Conservation (phyloP, 2,888 invertebrate genomes). For the Drosophila acutilabella region DNA sequence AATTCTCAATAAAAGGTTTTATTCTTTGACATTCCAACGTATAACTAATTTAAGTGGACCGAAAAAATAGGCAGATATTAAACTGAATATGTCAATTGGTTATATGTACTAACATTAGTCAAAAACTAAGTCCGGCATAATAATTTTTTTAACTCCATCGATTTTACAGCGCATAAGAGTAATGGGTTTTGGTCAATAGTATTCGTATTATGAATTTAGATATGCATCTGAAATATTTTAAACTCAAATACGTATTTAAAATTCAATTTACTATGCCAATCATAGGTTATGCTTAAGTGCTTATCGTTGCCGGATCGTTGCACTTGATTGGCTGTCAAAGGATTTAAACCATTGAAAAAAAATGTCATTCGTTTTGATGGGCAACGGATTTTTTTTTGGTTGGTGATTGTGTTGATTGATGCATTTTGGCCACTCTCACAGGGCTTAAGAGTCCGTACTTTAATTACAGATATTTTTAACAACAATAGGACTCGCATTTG, state of each 20-base stretch:
- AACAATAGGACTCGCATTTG: constrained; percentile 45
- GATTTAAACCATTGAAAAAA: constrained; percentile 23
- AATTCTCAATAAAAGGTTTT: no score
- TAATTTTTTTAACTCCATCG: background rate
- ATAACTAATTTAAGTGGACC: no score
- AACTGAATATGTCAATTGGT: no score
- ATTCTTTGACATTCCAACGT: no score
- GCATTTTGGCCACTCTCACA: constrained; percentile 39
- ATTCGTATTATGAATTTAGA: background rate
- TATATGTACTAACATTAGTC: no score
- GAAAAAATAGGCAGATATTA: no score
- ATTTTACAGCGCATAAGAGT: background rate
- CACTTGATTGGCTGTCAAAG: constrained; percentile 33
- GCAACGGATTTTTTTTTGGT: constrained; percentile 29
- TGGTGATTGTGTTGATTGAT: constrained; percentile 53
- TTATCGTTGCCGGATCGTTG: constrained; percentile 3
- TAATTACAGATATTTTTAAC: constrained; percentile 30
- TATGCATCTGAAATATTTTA: constrained; percentile 1
- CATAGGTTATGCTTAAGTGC: background rate
- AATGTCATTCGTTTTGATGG: constrained; percentile 16
- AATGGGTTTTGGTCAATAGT: background rate
- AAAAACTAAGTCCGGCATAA: no score
- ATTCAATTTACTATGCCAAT: constrained; percentile 5
- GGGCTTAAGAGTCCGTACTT: constrained; percentile 33
- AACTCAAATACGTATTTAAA: background rate